Conservation (phyloP, 2,797 vertebrate species). For the Siniperca obscura region DNA sequence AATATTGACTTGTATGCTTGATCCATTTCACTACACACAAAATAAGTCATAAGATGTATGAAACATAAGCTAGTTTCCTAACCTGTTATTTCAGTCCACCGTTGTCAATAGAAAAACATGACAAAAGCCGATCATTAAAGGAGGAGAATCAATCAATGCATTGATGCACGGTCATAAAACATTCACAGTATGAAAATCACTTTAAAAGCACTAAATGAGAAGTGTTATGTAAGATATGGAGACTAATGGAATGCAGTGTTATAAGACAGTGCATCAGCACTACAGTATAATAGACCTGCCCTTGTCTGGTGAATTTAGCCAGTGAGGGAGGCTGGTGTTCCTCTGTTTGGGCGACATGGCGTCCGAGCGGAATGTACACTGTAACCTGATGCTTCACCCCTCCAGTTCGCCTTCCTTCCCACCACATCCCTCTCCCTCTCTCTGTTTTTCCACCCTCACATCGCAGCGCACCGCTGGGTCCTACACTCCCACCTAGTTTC, state of each 20-base stretch:
- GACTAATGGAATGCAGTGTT: conserved; percentile 52
- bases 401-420: conserved; percentile 75
- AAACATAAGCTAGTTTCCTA: conserved; percentile 16
- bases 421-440: conserved; percentile 61
- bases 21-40: conserved; percentile 12
- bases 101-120: conserved; percentile 10
- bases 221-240: conserved; percentile 44
- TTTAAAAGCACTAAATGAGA: conserved; percentile 35
- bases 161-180: conserved; percentile 36
- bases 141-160: conserved; percentile 21
- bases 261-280: conserved; percentile 55
- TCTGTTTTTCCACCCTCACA: conserved; percentile 74
- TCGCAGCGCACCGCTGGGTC: conserved; percentile 66
- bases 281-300: conserved; percentile 66
- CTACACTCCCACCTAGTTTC: conserved; percentile 60
- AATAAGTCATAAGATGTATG: neutral
- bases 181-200: conserved; percentile 43
- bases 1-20: neutral
- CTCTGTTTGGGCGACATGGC: conserved; percentile 81
- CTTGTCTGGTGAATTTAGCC: conserved; percentile 70
- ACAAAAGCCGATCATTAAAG: conserved; percentile 28
- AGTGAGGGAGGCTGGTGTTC: conserved; percentile 70
- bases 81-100: conserved; percentile 19
- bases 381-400: conserved; percentile 82
- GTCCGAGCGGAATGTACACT: conserved; percentile 81